Evolutionary conservation across 2,113 vertebrate genomes (phyloP).

Genomic region (Lepisosteus oculatus): DNA sequence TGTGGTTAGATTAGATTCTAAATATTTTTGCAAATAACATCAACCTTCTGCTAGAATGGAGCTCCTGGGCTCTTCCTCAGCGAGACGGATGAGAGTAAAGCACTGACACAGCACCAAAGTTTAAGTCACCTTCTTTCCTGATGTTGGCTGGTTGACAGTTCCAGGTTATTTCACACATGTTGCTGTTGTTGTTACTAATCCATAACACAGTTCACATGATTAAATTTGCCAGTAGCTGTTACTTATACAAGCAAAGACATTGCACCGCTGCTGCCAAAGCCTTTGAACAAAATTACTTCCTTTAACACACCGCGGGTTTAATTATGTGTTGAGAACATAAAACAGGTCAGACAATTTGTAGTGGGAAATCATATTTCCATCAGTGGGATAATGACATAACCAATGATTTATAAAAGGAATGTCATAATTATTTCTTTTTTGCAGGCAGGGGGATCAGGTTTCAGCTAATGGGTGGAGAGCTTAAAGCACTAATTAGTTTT

Average conservation of each 20-base stretch:
- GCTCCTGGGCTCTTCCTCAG: background rate
- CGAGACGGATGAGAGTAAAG: background rate
- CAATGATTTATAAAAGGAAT: slow-evolving; percentile 88
- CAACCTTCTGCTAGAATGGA: too few species aligned
- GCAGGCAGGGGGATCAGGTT: slow-evolving; percentile 72
- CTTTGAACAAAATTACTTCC: slow-evolving; percentile 94
- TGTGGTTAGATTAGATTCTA: too few species aligned
- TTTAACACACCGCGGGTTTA: slow-evolving; percentile 83
- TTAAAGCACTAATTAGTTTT: slow-evolving; percentile 91
- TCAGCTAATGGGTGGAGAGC: slow-evolving; percentile 71
- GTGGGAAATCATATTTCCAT: slow-evolving; percentile 92
- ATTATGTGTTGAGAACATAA: slow-evolving; percentile 90
- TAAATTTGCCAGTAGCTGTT: slow-evolving; percentile 70
- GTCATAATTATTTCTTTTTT: slow-evolving; percentile 83
- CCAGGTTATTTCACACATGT: slow-evolving; percentile 49
- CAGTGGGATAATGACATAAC: slow-evolving; percentile 79
- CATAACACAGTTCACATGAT: slow-evolving; percentile 58
- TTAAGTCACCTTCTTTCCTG: background rate
- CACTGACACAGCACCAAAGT: background rate
- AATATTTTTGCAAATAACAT: too few species aligned
- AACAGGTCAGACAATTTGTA: slow-evolving; percentile 92
- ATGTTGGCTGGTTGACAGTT: slow-evolving; percentile 41
- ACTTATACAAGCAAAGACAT: slow-evolving; percentile 74
- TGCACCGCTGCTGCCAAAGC: slow-evolving; percentile 75
- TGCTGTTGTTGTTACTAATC: slow-evolving; percentile 53